A percentile compares a stretch with the other conserved stretches of the same genome.
phyloP scores from a whole-genome alignment of 2,888 invertebrate species.

The Trachelus tabidus region DNA sequence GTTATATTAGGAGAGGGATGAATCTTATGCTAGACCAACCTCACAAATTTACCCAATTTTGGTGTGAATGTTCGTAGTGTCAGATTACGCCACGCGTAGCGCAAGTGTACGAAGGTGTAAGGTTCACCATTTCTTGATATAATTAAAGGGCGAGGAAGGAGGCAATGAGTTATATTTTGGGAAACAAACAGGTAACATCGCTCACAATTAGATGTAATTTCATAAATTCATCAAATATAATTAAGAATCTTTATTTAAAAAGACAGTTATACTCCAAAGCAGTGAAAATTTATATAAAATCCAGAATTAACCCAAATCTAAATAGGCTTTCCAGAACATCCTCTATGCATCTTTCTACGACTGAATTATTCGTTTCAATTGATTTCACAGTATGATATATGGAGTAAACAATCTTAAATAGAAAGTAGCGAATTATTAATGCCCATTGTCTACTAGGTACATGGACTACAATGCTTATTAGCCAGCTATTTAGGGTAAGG shows the following conservation, averaged over 20 bases:
- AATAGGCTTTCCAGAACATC: background rate
- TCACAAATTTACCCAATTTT: background rate
- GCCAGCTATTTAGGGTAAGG: background rate
- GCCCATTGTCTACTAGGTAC: background rate
- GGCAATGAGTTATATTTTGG: background rate
- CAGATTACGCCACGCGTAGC: background rate
- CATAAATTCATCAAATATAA: background rate
- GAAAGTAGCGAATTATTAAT: background rate
- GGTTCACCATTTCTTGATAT: background rate
- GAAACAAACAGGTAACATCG: background rate
- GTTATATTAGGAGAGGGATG: background rate
- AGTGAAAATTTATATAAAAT: background rate
- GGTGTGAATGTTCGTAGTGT: background rate
- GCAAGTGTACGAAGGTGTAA: background rate
- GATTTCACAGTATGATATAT: background rate
- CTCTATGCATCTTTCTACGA: background rate
- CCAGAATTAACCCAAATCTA: background rate
- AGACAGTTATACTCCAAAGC: background rate
- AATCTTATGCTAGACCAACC: background rate
- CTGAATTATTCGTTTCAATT: background rate
- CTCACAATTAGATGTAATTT: background rate
- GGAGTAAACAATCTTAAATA: background rate
- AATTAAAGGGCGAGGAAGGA: background rate
- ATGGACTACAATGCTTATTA: background rate
- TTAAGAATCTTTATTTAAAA: background rate